Percentiles rank a stretch among this genome's conserved stretches.
Conservation (phyloP, 2,113 vertebrate species). For the Kobus ellipsiprymnus region DNA sequence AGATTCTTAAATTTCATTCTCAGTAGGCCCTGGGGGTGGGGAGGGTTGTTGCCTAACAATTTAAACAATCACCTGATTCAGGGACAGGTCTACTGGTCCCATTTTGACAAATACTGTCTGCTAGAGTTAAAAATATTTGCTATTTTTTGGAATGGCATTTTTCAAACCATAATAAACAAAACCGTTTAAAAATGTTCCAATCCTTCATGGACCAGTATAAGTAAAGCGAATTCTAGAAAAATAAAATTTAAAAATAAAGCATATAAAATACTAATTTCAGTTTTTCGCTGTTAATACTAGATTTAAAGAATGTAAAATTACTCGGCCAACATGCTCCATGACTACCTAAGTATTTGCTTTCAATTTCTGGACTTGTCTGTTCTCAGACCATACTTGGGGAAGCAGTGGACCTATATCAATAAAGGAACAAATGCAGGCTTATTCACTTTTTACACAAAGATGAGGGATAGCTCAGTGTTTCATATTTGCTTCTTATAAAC, state of each 20-base stretch:
- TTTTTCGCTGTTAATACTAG: neutral
- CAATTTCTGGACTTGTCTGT: neutral
- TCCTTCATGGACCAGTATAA: neutral
- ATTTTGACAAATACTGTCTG: neutral
- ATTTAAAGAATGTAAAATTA: neutral
- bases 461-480: neutral
- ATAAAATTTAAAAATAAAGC: neutral
- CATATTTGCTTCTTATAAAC: neutral
- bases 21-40: neutral
- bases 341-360: neutral
- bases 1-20: neutral
- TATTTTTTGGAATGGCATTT: neutral
- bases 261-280: neutral
- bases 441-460: neutral
- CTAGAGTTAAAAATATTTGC: neutral
- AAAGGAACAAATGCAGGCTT: neutral
- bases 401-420: neutral
- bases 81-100: rapidly evolving
- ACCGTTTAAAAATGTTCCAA: neutral
- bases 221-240: neutral
- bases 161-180: neutral
- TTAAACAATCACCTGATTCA: neutral
- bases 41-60: neutral
- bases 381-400: neutral
- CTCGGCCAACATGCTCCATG: neutral